phyloP scores from a whole-genome alignment of 1,140 invertebrate genomes.

The Platorchestia sp. region DNA sequence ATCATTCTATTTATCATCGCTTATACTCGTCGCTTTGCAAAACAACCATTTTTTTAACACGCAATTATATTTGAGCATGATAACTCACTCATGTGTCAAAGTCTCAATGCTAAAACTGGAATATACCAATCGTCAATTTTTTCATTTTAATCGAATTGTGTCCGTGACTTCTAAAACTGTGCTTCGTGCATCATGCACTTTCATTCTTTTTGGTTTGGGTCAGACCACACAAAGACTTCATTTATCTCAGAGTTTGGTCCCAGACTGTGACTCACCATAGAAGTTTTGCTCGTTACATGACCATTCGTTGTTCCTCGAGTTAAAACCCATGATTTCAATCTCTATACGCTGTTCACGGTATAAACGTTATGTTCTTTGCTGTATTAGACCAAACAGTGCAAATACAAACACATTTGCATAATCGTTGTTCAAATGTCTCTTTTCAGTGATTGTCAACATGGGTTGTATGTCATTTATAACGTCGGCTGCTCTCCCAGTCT shows the following conservation, averaged over 20 bases:
- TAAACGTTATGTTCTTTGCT: neutral
- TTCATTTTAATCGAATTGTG: neutral
- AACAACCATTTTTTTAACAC: too few relatives aligned
- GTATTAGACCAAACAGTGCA: neutral
- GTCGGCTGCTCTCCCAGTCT: neutral
- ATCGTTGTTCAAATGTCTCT: neutral
- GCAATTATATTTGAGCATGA: too few relatives aligned
- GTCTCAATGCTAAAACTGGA: neutral
- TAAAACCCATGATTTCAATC: neutral
- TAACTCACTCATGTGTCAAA: too few relatives aligned
- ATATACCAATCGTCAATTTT: neutral
- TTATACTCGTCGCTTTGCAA: too few relatives aligned
- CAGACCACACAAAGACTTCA: neutral
- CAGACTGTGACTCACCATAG: neutral
- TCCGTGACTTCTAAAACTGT: neutral
- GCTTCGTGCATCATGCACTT: neutral
- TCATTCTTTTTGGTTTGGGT: neutral
- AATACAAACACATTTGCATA: neutral
- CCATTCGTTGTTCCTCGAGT: neutral
- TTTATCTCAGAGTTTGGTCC: neutral
- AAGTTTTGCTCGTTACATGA: neutral
- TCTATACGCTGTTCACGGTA: neutral
- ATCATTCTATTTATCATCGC: too few relatives aligned
- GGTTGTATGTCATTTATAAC: neutral
- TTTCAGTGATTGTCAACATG: neutral